Base-by-base conservation (phyloP, 2,113 vertebrate genomes). In the Gallinago media region DNA sequence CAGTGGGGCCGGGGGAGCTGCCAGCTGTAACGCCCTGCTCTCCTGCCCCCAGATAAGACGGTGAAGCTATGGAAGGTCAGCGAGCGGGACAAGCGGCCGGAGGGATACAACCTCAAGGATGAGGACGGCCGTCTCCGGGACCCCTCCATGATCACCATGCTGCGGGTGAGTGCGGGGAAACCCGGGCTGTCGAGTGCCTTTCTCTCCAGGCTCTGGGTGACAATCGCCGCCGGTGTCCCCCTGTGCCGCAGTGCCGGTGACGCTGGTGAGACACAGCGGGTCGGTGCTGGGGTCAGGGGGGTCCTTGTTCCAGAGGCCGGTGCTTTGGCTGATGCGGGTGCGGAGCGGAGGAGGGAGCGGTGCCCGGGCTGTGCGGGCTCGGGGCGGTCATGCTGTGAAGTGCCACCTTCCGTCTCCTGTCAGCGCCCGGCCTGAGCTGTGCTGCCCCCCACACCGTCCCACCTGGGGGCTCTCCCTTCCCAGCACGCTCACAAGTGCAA, bases 31-130 rank as follows among this genome's bases (percentile, higher is more conserved):
- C 3, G 4, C 10, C 44, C 9, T 58, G 5, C 55, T 42, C 65
- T 91, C 32, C 49, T 71, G 72, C 77, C 85, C 83, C 50, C 88
- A 99, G 99, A 99, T 98, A 99, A 99, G 98, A 99, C 99, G 5
- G 99, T 99, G 97, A 99, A 99, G 98, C 98, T 99, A 77, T 99
- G 99, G 99, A 99, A 99, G 96, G 99, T 99, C 96, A 99, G 99
- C n/a, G 99, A 99, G 97, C 96, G 99, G 73, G 99, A 99, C 97
- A 99, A 99, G 97, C 98, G 99, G 52, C 99, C 99, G 0, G 99
- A 99, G 96, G 99, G 99, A 68, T 99, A 99, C 98, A 99, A 99
- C 94, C 98, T 99, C 72, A 99, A 99, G 97, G 99, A 99, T 96
- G 99, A 99, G 71, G 99, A 99, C 2, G 99, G 99, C 76, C 98